These are phyloP conservation scores for Eutolmus rufibarbis DNA, from an alignment of 2,888 invertebrate genomes.

Conservation along the genomic window DNA sequence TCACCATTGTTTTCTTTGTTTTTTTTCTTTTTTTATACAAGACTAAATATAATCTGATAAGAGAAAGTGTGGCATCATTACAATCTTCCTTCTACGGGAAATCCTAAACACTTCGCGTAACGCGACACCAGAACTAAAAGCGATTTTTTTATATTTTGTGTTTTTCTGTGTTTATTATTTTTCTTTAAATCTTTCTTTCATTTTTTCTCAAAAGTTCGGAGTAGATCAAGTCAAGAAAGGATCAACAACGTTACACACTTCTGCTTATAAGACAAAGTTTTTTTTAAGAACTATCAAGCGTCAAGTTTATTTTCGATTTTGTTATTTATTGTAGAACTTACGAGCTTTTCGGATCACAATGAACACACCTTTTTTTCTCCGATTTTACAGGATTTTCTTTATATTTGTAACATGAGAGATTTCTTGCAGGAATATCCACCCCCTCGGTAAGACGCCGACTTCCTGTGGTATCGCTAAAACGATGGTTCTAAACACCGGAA, in stretches of 20 bases:
- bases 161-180: background rate
- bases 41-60: slow-evolving; percentile 20
- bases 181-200: background rate
- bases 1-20: background rate
- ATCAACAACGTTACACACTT: slow-evolving; percentile 15
- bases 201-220: background rate
- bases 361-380: slow-evolving; percentile 9
- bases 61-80: slow-evolving; percentile 21
- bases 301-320: background rate
- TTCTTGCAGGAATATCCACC: background rate
- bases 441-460: background rate
- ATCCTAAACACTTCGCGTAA: slow-evolving; percentile 10
- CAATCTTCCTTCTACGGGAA: background rate
- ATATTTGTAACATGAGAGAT: background rate
- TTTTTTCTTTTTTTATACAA: slow-evolving; percentile 14
- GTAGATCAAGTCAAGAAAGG: slow-evolving; percentile 1
- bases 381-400: background rate
- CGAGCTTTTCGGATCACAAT: background rate
- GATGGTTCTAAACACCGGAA: background rate
- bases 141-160: background rate
- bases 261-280: background rate
- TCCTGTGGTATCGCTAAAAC: background rate
- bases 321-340: background rate
- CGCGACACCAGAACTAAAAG: slow-evolving; percentile 15
- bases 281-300: slow-evolving; percentile 13